Conservation (phyloP, 2,797 vertebrate species). For the Nannoperca obscura region DNA sequence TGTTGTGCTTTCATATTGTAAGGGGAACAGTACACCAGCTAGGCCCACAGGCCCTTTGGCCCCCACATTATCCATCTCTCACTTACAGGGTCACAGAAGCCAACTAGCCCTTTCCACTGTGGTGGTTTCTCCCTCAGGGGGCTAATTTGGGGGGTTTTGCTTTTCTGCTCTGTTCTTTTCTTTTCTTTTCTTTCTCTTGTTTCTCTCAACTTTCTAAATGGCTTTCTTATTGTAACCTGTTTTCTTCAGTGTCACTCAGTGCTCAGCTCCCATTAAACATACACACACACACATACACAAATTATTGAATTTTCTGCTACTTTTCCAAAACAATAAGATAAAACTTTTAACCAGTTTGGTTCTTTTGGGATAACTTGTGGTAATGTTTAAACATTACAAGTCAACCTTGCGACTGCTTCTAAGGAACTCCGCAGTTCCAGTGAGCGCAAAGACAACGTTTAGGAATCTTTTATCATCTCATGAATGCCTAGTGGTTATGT, state of each 20-base stretch:
- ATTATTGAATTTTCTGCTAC: background rate
- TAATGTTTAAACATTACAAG: background rate
- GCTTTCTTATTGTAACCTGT: slow-evolving; percentile 19
- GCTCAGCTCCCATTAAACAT: background rate
- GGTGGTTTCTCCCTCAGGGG: slow-evolving; percentile 53
- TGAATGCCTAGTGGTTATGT: no score
- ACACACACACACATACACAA: background rate
- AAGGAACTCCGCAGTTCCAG: background rate
- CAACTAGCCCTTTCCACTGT: slow-evolving; percentile 47
- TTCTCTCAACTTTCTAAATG: slow-evolving; percentile 14
- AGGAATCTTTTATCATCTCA: no score
- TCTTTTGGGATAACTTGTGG: background rate
- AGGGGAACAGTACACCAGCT: slow-evolving; percentile 47
- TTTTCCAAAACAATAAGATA: background rate
- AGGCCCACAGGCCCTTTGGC: slow-evolving; percentile 43
- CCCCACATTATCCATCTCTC: slow-evolving; percentile 60
- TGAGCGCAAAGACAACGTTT: background rate
- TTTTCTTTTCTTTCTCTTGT: slow-evolving; percentile 17
- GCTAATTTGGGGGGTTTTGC: slow-evolving; percentile 10
- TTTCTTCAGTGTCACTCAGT: slow-evolving; percentile 25
- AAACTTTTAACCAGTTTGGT: background rate
- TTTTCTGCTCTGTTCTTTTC: background rate
- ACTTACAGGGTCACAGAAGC: slow-evolving; percentile 54
- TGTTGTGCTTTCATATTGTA: slow-evolving; percentile 23
- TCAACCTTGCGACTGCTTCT: background rate